A percentile compares a stretch with the other conserved stretches of the same genome.
phyloP scores from a whole-genome alignment of 2,797 vertebrate genomes.

The Mormyrops boulengeri region DNA sequence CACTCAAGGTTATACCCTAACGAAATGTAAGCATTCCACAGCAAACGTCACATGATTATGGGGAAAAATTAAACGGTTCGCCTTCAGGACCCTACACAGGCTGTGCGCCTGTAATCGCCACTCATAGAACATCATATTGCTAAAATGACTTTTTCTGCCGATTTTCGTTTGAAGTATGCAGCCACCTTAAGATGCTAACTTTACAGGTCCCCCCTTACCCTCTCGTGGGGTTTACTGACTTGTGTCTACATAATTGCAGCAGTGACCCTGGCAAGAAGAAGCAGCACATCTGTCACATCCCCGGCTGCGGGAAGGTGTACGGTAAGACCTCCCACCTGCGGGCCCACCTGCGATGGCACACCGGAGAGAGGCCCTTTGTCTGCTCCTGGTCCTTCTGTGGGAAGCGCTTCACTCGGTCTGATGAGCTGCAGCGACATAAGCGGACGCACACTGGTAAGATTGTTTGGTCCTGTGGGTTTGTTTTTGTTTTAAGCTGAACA shows the following conservation, averaged over 20 bases:
- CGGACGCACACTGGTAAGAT: constrained; percentile 83
- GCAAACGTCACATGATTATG: background rate
- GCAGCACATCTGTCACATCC: constrained; percentile 93
- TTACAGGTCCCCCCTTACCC: background rate
- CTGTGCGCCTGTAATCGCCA: background rate
- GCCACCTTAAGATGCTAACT: background rate
- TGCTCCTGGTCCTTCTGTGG: constrained; percentile 87
- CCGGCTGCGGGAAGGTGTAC: constrained; percentile 87
- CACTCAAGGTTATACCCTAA: background rate
- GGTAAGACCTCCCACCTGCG: constrained; percentile 91
- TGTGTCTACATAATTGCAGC: constrained; percentile 24
- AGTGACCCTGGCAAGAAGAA: constrained; percentile 89
- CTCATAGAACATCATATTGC: background rate
- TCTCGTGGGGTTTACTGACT: background rate
- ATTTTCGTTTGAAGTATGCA: background rate
- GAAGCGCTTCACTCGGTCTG: constrained; percentile 87
- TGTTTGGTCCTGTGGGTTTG: background rate
- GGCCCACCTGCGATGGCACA: constrained; percentile 93
- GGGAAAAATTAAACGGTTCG: background rate
- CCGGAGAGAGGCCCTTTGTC: constrained; percentile 86
- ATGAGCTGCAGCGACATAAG: constrained; percentile 90
- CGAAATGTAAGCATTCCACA: background rate
- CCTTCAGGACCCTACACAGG: background rate
- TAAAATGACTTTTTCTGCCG: background rate
- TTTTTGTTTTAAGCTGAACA: background rate